Conservation (phyloP, 35 echinoderm and acorn worm species). For the Heliocidaris erythrogramma region DNA sequence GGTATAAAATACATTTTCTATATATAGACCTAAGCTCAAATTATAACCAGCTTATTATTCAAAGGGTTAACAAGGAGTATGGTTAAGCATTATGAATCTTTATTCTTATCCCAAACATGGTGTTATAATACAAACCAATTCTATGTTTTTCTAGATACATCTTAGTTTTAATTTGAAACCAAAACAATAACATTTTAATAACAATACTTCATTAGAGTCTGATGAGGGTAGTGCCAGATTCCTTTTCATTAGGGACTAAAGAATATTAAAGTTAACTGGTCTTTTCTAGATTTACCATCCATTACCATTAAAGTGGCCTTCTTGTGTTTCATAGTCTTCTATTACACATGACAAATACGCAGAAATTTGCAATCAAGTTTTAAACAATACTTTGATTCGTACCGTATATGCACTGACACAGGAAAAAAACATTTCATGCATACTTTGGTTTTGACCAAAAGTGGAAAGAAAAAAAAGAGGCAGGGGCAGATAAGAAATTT, state of each 20-base stretch:
- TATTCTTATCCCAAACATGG: neutral
- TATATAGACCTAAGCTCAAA: neutral
- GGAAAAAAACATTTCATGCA: neutral
- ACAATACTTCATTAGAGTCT: too few relatives aligned
- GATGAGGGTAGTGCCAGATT: too few relatives aligned
- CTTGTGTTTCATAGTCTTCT: neutral
- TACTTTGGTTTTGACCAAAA: neutral
- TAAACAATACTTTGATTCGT: neutral
- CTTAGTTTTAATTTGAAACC: too few relatives aligned
- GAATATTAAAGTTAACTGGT: too few relatives aligned
- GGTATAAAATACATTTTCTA: too few relatives aligned
- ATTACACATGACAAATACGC: neutral
- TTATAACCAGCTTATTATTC: neutral
- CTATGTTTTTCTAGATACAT: too few relatives aligned
- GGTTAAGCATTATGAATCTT: neutral
- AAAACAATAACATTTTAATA: too few relatives aligned
- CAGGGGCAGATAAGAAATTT: neutral
- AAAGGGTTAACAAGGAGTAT: neutral
- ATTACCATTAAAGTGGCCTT: neutral
- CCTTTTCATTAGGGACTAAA: too few relatives aligned
- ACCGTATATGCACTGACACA: neutral
- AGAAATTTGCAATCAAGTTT: neutral
- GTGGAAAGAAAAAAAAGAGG: too few relatives aligned
- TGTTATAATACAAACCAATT: too few relatives aligned
- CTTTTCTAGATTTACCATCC: neutral